phyloP scores from a whole-genome alignment of 2,113 vertebrate species.

The Phyllopteryx taeniolatus region DNA sequence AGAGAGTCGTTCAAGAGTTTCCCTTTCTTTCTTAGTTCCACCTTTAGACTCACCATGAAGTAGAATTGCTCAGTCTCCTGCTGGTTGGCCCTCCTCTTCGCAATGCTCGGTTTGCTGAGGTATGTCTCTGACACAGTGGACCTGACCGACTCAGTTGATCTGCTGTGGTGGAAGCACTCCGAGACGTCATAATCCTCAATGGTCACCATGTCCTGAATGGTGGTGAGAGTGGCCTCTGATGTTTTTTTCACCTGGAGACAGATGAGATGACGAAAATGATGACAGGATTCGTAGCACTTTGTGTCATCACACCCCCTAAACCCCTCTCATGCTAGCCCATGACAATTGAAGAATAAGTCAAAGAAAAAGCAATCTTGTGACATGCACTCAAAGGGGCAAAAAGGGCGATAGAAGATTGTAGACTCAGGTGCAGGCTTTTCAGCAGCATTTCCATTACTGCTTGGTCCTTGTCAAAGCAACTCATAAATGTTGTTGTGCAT shows the following conservation, averaged over 20 bases:
- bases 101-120: constrained; percentile 96
- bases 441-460: constrained; percentile 43
- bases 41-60: constrained; percentile 82
- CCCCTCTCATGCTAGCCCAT: neutral
- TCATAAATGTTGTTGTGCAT: constrained; percentile 23
- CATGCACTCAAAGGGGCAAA: constrained; percentile 24
- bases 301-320: neutral
- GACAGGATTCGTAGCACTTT: neutral
- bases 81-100: constrained; percentile 94
- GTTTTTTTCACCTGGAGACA: constrained; percentile 91
- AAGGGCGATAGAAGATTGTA: constrained; percentile 20
- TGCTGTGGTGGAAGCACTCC: constrained; percentile 97
- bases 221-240: constrained; percentile 93
- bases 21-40: neutral
- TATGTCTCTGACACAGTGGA: constrained; percentile 96
- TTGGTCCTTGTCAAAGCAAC: constrained; percentile 30
- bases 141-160: constrained; percentile 95
- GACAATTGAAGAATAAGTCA: constrained; percentile 34
- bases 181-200: constrained; percentile 98
- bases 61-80: constrained; percentile 99
- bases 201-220: constrained; percentile 97
- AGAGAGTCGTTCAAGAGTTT: neutral
- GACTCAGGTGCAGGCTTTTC: constrained; percentile 47
- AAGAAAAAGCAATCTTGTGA: constrained; percentile 37
- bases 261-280: neutral